Base-by-base conservation (phyloP, 1,140 invertebrate species). In the Hylaeus volcanicus region DNA sequence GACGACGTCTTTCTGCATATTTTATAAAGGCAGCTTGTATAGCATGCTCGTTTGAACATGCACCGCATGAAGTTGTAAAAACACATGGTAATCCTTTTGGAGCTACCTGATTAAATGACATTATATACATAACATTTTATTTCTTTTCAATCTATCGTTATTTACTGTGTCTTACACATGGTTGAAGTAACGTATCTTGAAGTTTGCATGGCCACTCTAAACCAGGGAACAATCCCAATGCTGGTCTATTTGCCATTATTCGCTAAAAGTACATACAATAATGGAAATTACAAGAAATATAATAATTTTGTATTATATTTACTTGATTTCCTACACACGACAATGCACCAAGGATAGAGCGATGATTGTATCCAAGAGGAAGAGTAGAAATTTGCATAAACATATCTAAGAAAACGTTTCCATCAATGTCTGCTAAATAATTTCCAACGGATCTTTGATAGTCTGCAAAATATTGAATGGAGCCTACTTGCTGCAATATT, bases 221-320 rank as follows among this genome's bases (percentile, higher is more conserved):
- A 15, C 78, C 45, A 45, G 78, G 78, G 15, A 75, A 80, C 11
- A 75, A 8, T 43, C 71, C 78, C n/a, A 80, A 61, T 68, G 78
- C 78, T 53, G 78, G 78, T 4, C 78, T 75, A n/a, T 80, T 80
- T 61, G 78, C 72, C n/a, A 80, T 80, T 51, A 80, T 53, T 43
- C 78, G 43, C 78, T 80, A 14, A 41, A 80, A 80, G 9, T 45
- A 41, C 12, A 15, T 74, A 75, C 15, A 1, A 61, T 56, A 6
- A 41, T 41, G 8, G 5, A 14, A 11, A 14, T 60, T 12, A 26
- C 39, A 48, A 8, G 37, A 3, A 3, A 55, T 53, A 71, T 58
- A 58, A 79, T 8, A 56, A 72, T 56, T 51, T 39, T 11, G 0
- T 48, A 37, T 43, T 41, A n/a, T 64, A 56, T 51, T 78, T 72